Conservation (phyloP, 2,797 vertebrate species). For the Momotus momota region DNA sequence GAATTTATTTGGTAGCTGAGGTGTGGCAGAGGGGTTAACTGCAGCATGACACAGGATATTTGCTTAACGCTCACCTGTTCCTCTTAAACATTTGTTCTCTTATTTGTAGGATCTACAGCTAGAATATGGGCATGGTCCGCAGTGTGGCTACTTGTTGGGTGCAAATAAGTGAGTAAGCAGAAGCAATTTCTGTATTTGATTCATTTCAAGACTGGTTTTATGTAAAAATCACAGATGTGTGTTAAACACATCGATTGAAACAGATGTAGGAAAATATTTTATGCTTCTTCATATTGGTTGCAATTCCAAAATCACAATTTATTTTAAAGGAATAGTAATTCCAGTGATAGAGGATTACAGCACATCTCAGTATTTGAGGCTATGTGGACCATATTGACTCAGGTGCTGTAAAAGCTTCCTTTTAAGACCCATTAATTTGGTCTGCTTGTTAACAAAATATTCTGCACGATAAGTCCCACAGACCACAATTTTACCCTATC, state of each 20-base stretch:
- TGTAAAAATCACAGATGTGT: neutral
- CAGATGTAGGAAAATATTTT: neutral
- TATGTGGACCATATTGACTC: neutral
- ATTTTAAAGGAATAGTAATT: neutral
- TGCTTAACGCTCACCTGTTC: neutral
- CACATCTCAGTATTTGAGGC: neutral
- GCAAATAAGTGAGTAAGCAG: constrained; percentile 92
- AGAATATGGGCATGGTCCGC: constrained; percentile 90
- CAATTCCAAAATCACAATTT: neutral
- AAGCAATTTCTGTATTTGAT: neutral
- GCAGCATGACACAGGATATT: neutral
- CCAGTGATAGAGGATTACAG: neutral
- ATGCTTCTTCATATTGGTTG: neutral
- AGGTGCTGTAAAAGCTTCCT: neutral
- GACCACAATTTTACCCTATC: neutral
- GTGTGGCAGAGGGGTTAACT: neutral
- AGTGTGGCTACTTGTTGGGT: constrained; percentile 87
- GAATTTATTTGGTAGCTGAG: neutral
- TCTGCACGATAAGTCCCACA: neutral
- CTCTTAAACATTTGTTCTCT: neutral
- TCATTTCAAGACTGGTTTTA: neutral
- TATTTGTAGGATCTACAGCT: constrained; percentile 88
- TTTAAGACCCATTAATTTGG: neutral
- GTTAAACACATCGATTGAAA: neutral
- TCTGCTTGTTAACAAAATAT: neutral